A percentile compares a stretch with the other conserved stretches of the same genome.
These are phyloP conservation scores for Atta texana DNA, from an alignment of 1,140 invertebrate genomes.

Conservation along the genomic window DNA sequence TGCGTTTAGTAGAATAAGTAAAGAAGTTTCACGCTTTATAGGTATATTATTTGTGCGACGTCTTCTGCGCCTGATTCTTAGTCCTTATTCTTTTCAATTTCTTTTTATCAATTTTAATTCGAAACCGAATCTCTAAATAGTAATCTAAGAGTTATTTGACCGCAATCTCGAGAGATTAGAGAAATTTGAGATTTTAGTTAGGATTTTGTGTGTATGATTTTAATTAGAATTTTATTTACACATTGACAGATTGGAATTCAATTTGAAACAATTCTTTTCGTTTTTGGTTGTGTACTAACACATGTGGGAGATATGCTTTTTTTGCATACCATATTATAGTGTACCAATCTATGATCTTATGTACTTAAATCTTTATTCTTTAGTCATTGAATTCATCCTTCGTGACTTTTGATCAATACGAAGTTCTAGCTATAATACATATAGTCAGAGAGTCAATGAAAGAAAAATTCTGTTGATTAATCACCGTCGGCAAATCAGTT, in stretches of 20 bases:
- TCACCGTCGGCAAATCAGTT: not conserved
- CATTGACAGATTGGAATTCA: not conserved
- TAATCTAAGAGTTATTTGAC: not conserved
- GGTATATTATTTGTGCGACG: too few species aligned
- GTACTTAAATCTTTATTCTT: not conserved
- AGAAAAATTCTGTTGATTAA: not conserved
- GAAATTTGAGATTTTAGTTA: not conserved
- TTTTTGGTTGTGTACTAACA: not conserved
- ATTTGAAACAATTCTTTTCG: not conserved
- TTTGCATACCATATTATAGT: not conserved
- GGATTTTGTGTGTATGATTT: not conserved
- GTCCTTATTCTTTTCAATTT: too few species aligned
- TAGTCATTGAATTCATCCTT: not conserved
- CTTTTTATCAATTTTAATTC: not conserved
- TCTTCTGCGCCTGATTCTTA: too few species aligned
- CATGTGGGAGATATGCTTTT: not conserved
- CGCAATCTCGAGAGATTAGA: not conserved
- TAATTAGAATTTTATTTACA: constrained; percentile 2
- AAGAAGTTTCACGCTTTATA: too few species aligned
- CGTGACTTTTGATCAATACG: not conserved
- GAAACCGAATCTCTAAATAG: not conserved
- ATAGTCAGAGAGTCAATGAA: not conserved
- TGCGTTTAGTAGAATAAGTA: too few species aligned
- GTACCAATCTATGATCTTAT: not conserved
- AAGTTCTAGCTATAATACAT: not conserved